Conservation (phyloP, 2,113 vertebrate species). For the Chauna torquata region DNA sequence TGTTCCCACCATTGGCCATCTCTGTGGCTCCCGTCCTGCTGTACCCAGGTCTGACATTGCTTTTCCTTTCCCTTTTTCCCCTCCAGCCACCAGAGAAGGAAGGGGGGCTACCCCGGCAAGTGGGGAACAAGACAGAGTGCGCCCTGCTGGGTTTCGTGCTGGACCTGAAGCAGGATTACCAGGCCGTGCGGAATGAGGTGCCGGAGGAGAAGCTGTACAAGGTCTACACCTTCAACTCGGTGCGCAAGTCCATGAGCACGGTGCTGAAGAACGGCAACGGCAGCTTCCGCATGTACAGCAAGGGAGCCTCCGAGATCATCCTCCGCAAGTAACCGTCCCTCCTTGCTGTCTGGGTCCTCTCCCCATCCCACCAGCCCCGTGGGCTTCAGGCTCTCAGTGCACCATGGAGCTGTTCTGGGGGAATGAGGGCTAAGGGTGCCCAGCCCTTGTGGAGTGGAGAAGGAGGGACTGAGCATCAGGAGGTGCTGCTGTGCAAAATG, state of each 20-base stretch:
- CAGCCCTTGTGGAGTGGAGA: fast-evolving
- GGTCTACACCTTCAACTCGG: constrained; percentile 98
- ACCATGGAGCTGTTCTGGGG: fast-evolving
- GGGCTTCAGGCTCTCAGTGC: background rate
- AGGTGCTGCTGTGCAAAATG: background rate
- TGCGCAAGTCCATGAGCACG: constrained; percentile 97
- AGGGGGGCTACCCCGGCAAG: constrained; percentile 92
- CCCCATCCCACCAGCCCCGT: fast-evolving
- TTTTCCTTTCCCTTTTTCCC: background rate
- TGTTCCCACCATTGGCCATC: fast-evolving
- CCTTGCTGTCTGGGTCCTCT: fast-evolving
- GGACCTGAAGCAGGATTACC: constrained; percentile 92
- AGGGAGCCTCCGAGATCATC: constrained; percentile 95
- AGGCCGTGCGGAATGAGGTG: constrained; percentile 89
- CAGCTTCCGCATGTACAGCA: constrained; percentile 96
- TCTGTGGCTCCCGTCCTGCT: background rate
- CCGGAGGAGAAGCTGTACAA: constrained; percentile 95
- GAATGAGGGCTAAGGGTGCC: background rate
- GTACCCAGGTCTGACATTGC: fast-evolving
- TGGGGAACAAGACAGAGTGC: constrained; percentile 97
- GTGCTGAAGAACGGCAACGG: constrained; percentile 83
- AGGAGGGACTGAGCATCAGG: fast-evolving
- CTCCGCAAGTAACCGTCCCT: constrained; percentile 87
- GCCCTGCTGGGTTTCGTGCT: constrained; percentile 90
- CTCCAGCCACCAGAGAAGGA: constrained; percentile 91